Evolutionary conservation across 2,113 vertebrate species (phyloP).

Genomic region (Hyla sarda): DNA sequence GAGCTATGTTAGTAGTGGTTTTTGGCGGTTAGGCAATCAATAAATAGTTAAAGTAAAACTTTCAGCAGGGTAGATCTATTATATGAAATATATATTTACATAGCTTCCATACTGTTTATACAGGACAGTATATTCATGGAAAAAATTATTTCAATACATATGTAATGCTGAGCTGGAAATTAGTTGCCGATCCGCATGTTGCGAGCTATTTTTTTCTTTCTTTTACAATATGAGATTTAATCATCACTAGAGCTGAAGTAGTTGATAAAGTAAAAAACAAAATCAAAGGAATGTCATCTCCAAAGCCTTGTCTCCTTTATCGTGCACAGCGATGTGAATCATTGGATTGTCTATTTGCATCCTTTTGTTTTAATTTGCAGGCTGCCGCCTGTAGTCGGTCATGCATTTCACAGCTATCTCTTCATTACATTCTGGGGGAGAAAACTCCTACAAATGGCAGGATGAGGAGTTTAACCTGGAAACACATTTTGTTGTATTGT

Average conservation of each 20-base stretch:
- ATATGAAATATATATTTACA: no score
- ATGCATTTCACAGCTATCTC: neutral
- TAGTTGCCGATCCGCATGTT: neutral
- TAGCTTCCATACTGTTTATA: no score
- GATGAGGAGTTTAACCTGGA: neutral
- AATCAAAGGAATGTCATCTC: no score
- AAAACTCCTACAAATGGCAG: constrained; percentile 5
- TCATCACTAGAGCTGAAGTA: no score
- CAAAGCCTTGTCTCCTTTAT: neutral
- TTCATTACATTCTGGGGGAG: constrained; percentile 33
- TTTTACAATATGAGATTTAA: no score
- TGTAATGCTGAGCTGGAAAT: neutral
- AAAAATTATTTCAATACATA: neutral
- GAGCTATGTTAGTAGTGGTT: no score
- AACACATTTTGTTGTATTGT: constrained; percentile 27
- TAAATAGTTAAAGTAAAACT: no score
- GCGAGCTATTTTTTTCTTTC: no score
- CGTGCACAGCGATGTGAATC: neutral
- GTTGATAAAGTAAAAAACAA: no score
- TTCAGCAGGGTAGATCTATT: no score
- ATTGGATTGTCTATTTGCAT: neutral
- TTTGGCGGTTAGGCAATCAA: no score
- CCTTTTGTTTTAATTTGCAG: neutral
- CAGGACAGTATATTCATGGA: no score
- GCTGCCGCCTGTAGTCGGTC: constrained; percentile 15